Conservation (phyloP, 2,113 vertebrate genomes). For the Nothobranchius furzeri region DNA sequence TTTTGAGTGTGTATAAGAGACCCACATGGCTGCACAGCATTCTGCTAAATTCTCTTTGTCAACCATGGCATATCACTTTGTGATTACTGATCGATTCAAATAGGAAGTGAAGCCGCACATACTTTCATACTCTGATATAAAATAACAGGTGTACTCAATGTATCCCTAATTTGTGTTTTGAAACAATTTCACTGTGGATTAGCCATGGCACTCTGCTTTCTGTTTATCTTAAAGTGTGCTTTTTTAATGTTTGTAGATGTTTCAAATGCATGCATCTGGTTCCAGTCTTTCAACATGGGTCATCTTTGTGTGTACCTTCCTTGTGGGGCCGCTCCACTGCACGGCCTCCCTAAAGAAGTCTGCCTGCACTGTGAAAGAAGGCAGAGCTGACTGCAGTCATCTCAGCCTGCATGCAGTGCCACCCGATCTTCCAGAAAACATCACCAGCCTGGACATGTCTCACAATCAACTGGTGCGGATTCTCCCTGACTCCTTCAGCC, state of each 20-base stretch:
- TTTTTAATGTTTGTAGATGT: background rate
- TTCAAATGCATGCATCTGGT: conserved; percentile 15
- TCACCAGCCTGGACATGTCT: conserved; percentile 86
- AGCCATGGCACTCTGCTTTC: background rate
- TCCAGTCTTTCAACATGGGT: background rate
- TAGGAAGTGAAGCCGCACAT: too few relatives aligned
- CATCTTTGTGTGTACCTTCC: conserved; percentile 15
- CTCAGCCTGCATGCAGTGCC: conserved; percentile 84
- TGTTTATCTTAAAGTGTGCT: background rate
- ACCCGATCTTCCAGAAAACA: conserved; percentile 83
- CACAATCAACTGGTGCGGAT: conserved; percentile 85
- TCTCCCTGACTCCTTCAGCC: conserved; percentile 70
- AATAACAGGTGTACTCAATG: too few relatives aligned
- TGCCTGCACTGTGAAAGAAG: conserved; percentile 74
- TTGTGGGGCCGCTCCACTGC: background rate
- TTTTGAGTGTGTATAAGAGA: too few relatives aligned
- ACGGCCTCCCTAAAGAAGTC: conserved; percentile 40
- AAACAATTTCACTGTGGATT: background rate
- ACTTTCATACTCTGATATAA: too few relatives aligned
- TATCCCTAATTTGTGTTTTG: too few relatives aligned
- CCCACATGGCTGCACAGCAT: too few relatives aligned
- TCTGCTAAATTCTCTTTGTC: too few relatives aligned
- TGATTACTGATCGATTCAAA: too few relatives aligned
- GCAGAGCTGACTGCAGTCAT: conserved; percentile 89
- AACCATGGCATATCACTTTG: too few relatives aligned